Percentiles rank a stretch among this genome's conserved stretches.
Conservation (phyloP, 1,140 invertebrate genomes). For the Leptinotarsa undecemlineata region DNA sequence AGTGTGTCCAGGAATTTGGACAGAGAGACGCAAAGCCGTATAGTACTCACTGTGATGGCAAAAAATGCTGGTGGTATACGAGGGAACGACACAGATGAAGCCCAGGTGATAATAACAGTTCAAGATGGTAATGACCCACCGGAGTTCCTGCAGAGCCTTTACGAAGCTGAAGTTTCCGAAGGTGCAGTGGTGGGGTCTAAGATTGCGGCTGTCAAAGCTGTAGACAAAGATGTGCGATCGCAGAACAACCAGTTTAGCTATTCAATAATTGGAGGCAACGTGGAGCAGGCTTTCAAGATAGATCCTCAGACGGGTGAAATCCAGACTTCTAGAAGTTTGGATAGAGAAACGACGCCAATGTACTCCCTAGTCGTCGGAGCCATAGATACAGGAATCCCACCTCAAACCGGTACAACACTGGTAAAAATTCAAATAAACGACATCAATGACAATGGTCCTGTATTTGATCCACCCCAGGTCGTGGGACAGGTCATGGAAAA, state of each 20-base stretch:
- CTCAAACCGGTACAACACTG: conserved; percentile 84
- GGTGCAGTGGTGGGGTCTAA: conserved; percentile 71
- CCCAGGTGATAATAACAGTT: conserved; percentile 89
- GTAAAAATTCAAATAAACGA: conserved; percentile 80
- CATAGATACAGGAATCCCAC: conserved; percentile 84
- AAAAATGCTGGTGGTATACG: conserved; percentile 92
- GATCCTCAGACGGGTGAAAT: conserved; percentile 83
- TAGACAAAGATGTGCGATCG: conserved; percentile 88
- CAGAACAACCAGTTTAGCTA: conserved; percentile 93
- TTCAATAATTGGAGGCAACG: conserved; percentile 84
- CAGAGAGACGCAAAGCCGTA: conserved; percentile 87
- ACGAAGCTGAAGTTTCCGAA: conserved; percentile 79
- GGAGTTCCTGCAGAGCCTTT: conserved; percentile 78
- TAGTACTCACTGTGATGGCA: conserved; percentile 88
- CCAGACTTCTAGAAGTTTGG: conserved; percentile 74
- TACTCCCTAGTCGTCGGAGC: conserved; percentile 87
- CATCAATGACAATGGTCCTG: conserved; percentile 92
- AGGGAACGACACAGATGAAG: conserved; percentile 94
- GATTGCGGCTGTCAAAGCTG: conserved; percentile 79
- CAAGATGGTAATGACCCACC: conserved; percentile 96
- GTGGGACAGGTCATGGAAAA: conserved; percentile 83
- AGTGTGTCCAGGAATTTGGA: conserved; percentile 82
- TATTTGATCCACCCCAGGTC: conserved; percentile 73
- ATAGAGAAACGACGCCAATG: conserved; percentile 76
- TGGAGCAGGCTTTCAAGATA: conserved; percentile 83